A percentile compares a stretch with the other conserved stretches of the same genome.
These are phyloP conservation scores for Pyrgus malvae DNA, from an alignment of 2,888 invertebrate species.

Conservation along the genomic window DNA sequence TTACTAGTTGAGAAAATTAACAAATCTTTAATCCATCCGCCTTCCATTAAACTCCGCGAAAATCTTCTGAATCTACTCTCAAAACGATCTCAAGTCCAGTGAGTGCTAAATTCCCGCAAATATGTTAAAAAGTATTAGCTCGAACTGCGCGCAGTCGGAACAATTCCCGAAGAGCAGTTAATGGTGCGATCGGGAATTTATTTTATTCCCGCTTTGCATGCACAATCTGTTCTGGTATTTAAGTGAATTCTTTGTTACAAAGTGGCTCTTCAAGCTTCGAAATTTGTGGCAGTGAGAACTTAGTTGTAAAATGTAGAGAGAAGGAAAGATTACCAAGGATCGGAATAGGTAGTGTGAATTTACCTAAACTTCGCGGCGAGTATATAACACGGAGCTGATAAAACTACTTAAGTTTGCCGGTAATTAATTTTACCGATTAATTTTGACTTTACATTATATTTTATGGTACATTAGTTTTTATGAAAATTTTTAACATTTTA, in stretches of 20 bases:
- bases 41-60: neutral
- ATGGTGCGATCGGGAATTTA: slow-evolving; percentile 20
- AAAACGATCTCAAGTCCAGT: neutral
- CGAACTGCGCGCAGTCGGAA: neutral
- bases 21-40: too few species aligned
- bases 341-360: too few species aligned
- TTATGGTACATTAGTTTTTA: too few species aligned
- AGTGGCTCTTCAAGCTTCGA: neutral
- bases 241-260: slow-evolving; percentile 23
- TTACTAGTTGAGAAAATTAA: too few species aligned
- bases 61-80: neutral
- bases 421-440: too few species aligned
- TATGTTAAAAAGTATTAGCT: slow-evolving; percentile 10
- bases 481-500: too few species aligned
- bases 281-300: neutral
- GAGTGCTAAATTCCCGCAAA: slow-evolving; percentile 3
- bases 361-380: too few species aligned
- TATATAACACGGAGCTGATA: too few species aligned
- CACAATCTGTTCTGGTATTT: slow-evolving; percentile 20
- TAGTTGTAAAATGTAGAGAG: too few species aligned
- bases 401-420: too few species aligned
- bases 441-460: too few species aligned
- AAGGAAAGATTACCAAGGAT: too few species aligned
- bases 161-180: slow-evolving; percentile 13
- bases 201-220: slow-evolving; percentile 15